These are phyloP conservation scores for Mercenaria mercenaria DNA, from an alignment of 1,140 invertebrate species.

Conservation along the genomic window DNA sequence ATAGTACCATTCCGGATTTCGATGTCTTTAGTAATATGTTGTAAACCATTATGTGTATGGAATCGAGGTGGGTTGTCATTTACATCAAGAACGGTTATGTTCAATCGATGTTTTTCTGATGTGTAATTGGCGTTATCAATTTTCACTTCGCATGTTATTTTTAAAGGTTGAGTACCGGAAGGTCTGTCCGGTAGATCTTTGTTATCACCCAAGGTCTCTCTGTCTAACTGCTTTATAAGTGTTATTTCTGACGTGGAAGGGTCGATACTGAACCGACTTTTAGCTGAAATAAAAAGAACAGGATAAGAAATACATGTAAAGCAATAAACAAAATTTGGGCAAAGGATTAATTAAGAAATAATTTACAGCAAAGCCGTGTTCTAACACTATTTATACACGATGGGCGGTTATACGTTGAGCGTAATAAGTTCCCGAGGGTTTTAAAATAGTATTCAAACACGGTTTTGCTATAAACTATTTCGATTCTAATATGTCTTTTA, in stretches of 20 bases:
- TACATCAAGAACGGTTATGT: constrained; percentile 41
- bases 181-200: not conserved
- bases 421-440: not conserved
- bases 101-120: not conserved
- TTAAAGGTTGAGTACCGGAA: constrained; percentile 32
- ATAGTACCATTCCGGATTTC: not conserved
- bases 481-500: no score
- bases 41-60: not conserved
- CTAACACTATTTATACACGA: no score
- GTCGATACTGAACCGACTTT: constrained; percentile 33
- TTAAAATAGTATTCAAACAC: not conserved
- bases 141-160: constrained; percentile 24
- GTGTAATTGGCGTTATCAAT: constrained; percentile 1
- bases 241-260: constrained; percentile 21
- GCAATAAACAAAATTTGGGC: not conserved
- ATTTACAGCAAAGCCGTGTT: no score
- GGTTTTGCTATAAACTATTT: no score
- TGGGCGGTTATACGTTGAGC: no score
- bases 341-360: no score
- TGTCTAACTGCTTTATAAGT: constrained; percentile 17
- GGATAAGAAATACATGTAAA: not conserved
- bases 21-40: not conserved
- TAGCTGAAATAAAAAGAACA: constrained; percentile 38
- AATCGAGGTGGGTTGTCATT: constrained; percentile 54
- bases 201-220: not conserved